Conservation (phyloP, 2,888 invertebrate genomes). For the Mesoligia furuncula region DNA sequence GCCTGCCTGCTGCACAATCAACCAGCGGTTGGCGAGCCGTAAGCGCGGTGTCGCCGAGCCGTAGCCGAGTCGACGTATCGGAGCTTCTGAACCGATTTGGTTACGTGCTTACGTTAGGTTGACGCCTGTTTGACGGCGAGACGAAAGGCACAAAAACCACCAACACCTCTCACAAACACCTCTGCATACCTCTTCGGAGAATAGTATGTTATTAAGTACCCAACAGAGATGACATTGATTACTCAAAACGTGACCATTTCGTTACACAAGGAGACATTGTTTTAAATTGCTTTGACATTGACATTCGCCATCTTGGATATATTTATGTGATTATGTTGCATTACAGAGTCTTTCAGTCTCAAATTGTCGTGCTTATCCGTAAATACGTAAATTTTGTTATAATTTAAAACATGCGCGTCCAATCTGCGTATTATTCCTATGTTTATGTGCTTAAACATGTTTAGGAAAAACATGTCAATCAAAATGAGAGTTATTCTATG, state of each 20-base stretch:
- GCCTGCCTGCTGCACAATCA: no score
- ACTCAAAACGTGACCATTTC: slow-evolving; percentile 26
- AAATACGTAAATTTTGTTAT: slow-evolving; percentile 10
- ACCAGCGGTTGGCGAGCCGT: no score
- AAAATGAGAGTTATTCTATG: not conserved
- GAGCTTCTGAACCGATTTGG: no score
- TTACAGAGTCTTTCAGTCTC: slow-evolving; percentile 26
- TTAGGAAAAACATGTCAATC: not conserved
- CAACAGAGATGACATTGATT: slow-evolving; percentile 16
- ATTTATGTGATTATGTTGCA: slow-evolving; percentile 19
- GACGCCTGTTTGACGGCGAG: no score
- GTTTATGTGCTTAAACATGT: not conserved
- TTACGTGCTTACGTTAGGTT: no score
- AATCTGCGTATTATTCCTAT: not conserved
- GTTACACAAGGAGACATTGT: slow-evolving; percentile 25
- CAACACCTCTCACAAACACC: no score
- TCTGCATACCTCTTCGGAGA: no score
- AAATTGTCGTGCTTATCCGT: slow-evolving; percentile 32
- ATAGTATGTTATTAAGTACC: not conserved
- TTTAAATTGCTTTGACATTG: slow-evolving; percentile 45
- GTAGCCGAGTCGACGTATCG: no score
- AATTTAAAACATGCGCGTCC: slow-evolving; percentile 13
- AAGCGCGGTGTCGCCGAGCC: no score
- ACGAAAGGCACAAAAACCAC: no score
- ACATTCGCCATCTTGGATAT: slow-evolving; percentile 33